Evolutionary conservation across 37 sponge, comb jelly and placozoan genomes (phyloP), one percentile per base, ranked within the genome.

Genomic region (Aplysina aerophoba): DNA sequence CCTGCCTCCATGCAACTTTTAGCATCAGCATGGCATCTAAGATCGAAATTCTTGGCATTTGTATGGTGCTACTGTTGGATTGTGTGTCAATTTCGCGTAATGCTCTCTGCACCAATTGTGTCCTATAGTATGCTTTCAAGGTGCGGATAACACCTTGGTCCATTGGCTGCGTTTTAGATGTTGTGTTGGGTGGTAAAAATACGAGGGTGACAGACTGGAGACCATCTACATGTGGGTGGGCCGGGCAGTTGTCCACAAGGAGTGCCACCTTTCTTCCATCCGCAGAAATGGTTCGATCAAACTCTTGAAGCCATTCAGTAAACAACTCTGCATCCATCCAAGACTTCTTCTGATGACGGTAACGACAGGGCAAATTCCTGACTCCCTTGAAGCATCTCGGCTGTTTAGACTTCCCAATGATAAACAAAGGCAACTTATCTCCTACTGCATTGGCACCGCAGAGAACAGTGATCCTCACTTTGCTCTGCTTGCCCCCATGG

Each of bases 131-230:
- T 73, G 40, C 37, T 30, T 73, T 73, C 21, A 73, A 73, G 37
- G 40, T 38, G 40, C 74, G 74, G 40, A 73, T 73, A 37, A 73
- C 37, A 41, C 74, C 74, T 73, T 73, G 74, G 37, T 73, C 74
- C 33, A 37, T 38, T 38, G 74, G 74, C 30, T 73, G 74, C 74
- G 37, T 37, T 38, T 73, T 37, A 13, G 74, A 73, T 33, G 39
- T 73, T 37, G 74, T 73, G 17, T 73, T 37, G 20, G 74, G 74
- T 73, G 74, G 74, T 30, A 73, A 33, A 41, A 38, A 73, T 41
- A 38, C 40, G 74, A 73, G 17, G 40, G 38, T 73, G 33, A 73
- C 39, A 73, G 33, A 8, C 40, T 37, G 37, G 74, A 73, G 74
- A 37, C 41, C 74, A 73, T 8, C 37, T 41, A 73, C 30, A 21